Base-by-base conservation (phyloP, 2,888 invertebrate genomes). In the Saturnia japonica region DNA sequence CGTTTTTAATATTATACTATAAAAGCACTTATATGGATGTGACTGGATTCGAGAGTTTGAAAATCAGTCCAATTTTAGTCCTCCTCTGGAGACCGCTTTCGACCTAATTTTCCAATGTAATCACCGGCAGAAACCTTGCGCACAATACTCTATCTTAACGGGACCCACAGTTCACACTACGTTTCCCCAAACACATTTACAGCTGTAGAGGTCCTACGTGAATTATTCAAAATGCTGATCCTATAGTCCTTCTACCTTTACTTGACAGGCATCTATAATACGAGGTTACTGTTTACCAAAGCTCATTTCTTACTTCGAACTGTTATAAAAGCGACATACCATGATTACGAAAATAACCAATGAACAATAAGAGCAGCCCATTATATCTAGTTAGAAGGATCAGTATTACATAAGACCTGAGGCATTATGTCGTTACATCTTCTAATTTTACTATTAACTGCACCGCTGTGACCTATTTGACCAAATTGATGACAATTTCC, bases 401-500 rank as follows among this genome's bases (percentile, higher is more conserved):
- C 25, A 57, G 12, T 57, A 25, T 22, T 54, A 25, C 57, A 25
- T 57, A 11, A 57, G 57, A 25, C 11, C 25, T 57, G 14, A 57
- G 14, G 25, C 25, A 57, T 57, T 57, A 57, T 25, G 57, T 57
- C 57, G 25, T 57, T 57, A 25, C 11, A 19, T 28, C 22, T 57
- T 57, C 57, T 25, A 34, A 64, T 64, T 64, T 40, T 40, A 64
- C 64, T n/a, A 64, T 64, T 64, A 40, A 40, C 40, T 64, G 11
- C 34, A n/a, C 8, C 34, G 34, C 34, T 34, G 7, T 64, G 64
- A 64, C 64, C 64, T 64, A 64, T 64, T 64, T n/a, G n/a, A 40
- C 64, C 22, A 40, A 64, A 64, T 64, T 64, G 40, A 9, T 40
- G 64, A 40, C 64, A 34, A 64, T 64, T 64, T 64, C 64, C 64